Conservation (phyloP, 2,113 vertebrate species). For the Lathamus discolor region DNA sequence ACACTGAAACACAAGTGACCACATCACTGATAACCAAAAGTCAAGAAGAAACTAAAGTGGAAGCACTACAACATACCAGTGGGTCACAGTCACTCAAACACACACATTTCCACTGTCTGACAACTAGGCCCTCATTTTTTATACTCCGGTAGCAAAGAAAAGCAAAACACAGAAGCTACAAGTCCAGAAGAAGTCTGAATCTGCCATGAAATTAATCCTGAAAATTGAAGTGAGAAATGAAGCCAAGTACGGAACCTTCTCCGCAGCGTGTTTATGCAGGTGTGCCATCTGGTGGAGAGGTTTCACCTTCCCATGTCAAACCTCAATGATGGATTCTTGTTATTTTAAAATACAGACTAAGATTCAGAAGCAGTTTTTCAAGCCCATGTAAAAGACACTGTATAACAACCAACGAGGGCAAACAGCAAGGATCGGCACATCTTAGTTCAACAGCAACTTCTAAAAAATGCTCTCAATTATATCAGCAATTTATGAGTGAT, state of each 20-base stretch:
- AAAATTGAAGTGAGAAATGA: background rate
- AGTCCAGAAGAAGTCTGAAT: background rate
- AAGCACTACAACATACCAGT: background rate
- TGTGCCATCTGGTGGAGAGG: constrained; percentile 63
- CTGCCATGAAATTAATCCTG: background rate
- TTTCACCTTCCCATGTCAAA: background rate
- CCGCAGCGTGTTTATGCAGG: constrained; percentile 23
- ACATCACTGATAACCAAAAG: background rate
- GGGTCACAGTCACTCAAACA: background rate
- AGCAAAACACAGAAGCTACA: background rate
- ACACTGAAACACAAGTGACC: background rate
- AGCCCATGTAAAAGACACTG: background rate
- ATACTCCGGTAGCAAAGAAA: background rate
- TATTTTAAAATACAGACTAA: background rate
- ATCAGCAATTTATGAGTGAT: background rate
- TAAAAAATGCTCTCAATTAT: background rate
- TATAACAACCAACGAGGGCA: background rate
- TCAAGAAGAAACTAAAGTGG: background rate
- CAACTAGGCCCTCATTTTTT: background rate
- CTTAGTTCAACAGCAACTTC: background rate
- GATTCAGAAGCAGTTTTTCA: background rate
- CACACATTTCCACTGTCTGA: background rate
- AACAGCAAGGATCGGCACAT: background rate
- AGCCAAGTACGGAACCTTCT: background rate
- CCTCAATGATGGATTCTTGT: background rate